These are phyloP conservation scores for Rhizomys pruinosus DNA, from an alignment of 2,113 vertebrate genomes.

Conservation along the genomic window DNA sequence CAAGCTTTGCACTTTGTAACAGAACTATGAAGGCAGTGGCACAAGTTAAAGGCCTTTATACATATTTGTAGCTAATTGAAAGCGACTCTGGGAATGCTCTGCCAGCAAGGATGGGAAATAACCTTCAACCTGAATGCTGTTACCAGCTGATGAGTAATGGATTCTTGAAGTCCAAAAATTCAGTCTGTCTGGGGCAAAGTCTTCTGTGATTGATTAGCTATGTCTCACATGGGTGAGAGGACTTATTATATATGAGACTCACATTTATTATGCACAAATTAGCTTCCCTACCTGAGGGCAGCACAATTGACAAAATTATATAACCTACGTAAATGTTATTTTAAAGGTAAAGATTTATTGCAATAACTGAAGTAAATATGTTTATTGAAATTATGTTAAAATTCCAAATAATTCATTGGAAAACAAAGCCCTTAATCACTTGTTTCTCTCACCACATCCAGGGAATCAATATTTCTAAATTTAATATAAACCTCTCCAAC, in stretches of 20 bases:
- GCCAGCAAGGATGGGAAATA: not conserved
- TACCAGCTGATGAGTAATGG: not conserved
- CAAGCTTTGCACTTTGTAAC: not conserved
- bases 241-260: not conserved
- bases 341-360: not conserved
- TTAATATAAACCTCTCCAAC: constrained; percentile 20
- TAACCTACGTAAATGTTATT: not conserved
- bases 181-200: constrained; percentile 26
- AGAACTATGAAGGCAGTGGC: not conserved
- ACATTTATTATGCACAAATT: not conserved
- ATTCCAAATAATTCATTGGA: not conserved
- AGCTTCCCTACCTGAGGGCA: not conserved
- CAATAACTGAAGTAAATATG: not conserved
- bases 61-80: not conserved
- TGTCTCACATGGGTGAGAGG: not conserved
- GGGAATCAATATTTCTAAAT: constrained; percentile 46
- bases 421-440: not conserved
- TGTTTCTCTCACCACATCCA: constrained; percentile 24
- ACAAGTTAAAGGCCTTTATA: not conserved
- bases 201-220: not conserved
- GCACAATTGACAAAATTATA: not conserved
- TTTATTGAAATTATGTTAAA: constrained; percentile 51
- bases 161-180: not conserved
- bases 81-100: not conserved
- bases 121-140: not conserved